Base-by-base conservation (phyloP, 2,888 invertebrate species). In the Pantelozetes paolii region DNA sequence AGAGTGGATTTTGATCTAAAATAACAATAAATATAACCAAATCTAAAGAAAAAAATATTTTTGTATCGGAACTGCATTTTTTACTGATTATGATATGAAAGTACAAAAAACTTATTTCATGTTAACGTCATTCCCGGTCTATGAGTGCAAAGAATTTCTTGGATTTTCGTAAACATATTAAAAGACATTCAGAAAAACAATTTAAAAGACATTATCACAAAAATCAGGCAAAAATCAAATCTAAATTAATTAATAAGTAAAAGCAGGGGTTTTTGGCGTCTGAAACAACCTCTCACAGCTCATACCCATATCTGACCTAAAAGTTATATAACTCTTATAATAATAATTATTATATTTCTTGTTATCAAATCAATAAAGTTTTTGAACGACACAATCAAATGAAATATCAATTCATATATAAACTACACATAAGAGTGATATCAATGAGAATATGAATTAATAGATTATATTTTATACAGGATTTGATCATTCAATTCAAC, bases 1-100 rank as follows among this genome's bases (percentile, higher is more conserved):
- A 54, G 26, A 54, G 54, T 54, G 54, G 54, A 54, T 54, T 54
- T 54, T 54, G 54, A 20, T 54, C 54, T 54, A 20, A 6, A 45
- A 45, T 11, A 9, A 45, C 18, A 45, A 45, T 15, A 54, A 54
- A 54, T 54, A 54, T 15, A 8, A 20, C 54, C n/a, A n/a, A n/a
- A n/a, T n/a, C n/a, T n/a, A 23, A 54, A 54, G 5, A 54, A 20
- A 54, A 54, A 54, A 20, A 15, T 20, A 20, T 20, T 9, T 54
- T 20, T 45, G 2, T 13, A 15, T 45, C 45, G n/a, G n/a, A n/a
- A n/a, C n/a, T n/a, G n/a, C n/a, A n/a, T n/a, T n/a, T n/a, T n/a
- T n/a, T n/a, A n/a, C n/a, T n/a, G n/a, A n/a, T n/a, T n/a, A n/a
- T n/a, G n/a, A n/a, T n/a, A n/a, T n/a, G n/a, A n/a, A n/a, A n/a